A percentile compares a stretch with the other conserved stretches of the same genome.
Evolutionary conservation across 2,113 vertebrate genomes (phyloP).

Genomic region (Trematocara variabile): DNA sequence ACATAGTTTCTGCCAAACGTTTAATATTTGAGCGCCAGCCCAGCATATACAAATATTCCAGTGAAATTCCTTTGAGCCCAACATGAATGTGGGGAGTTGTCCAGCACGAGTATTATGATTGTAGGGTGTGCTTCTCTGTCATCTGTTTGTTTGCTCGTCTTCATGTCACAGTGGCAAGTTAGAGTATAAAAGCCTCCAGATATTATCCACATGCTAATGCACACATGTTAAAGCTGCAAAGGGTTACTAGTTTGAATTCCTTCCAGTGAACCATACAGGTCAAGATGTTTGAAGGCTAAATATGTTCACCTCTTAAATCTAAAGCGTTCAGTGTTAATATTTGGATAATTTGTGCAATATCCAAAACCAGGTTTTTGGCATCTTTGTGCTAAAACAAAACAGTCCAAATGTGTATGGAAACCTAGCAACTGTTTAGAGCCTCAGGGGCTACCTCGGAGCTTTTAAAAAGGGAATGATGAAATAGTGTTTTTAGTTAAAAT

Average conservation of each 20-base stretch:
- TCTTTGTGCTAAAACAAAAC: neutral
- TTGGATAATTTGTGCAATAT: neutral
- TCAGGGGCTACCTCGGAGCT: neutral
- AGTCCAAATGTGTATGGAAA: neutral
- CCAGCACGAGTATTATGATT: neutral
- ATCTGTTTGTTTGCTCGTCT: neutral
- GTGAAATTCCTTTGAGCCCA: neutral
- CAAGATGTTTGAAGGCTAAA: neutral
- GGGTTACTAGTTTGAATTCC: neutral
- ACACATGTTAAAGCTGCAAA: neutral
- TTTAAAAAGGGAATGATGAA: neutral
- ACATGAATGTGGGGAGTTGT: constrained; percentile 28
- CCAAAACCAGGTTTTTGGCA: neutral
- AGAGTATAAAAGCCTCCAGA: neutral
- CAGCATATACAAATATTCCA: neutral
- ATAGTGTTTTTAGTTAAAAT: neutral
- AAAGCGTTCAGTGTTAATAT: neutral
- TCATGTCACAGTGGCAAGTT: neutral
- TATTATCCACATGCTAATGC: neutral
- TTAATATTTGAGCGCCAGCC: neutral
- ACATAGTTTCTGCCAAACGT: neutral
- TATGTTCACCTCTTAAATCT: neutral
- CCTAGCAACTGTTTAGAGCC: neutral
- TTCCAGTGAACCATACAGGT: neutral
- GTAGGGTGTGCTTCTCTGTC: neutral